Percentiles rank a stretch among this genome's conserved stretches.
Conservation (phyloP, 2,113 vertebrate genomes). For the Sinocyclocheilus anshuiensis region DNA sequence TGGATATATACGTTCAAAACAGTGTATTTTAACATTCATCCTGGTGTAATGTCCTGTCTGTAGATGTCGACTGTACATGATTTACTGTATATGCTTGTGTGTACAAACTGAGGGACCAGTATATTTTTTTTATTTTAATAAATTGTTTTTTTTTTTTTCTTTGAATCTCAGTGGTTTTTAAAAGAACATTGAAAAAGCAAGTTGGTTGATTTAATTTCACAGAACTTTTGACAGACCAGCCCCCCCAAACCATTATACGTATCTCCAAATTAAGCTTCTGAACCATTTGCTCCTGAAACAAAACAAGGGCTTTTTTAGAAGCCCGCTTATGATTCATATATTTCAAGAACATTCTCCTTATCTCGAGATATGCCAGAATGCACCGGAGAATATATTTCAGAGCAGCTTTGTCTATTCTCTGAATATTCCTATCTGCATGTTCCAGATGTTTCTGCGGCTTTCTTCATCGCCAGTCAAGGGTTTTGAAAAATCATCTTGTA, state of each 20-base stretch:
- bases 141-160: no score
- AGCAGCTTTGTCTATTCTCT: conserved; percentile 3
- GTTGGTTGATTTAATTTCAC: conserved; percentile 22
- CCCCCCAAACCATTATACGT: neutral
- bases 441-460: conserved; percentile 40
- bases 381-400: conserved; percentile 38
- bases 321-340: conserved; percentile 33
- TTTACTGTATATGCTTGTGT: neutral
- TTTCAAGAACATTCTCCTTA: conserved; percentile 37
- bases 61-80: no score
- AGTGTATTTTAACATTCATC: no score
- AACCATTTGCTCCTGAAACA: conserved; percentile 18
- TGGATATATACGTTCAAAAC: no score
- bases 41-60: no score
- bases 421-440: conserved; percentile 41
- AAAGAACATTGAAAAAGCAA: neutral
- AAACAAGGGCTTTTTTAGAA: conserved; percentile 8
- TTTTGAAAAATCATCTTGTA: conserved; percentile 33
- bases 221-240: neutral
- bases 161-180: neutral
- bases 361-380: conserved; percentile 26
- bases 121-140: neutral
- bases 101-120: neutral
- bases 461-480: conserved; percentile 16
- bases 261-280: conserved; percentile 3